Conservation (phyloP, 1,140 invertebrate genomes). For the Nasonia vitripennis region DNA sequence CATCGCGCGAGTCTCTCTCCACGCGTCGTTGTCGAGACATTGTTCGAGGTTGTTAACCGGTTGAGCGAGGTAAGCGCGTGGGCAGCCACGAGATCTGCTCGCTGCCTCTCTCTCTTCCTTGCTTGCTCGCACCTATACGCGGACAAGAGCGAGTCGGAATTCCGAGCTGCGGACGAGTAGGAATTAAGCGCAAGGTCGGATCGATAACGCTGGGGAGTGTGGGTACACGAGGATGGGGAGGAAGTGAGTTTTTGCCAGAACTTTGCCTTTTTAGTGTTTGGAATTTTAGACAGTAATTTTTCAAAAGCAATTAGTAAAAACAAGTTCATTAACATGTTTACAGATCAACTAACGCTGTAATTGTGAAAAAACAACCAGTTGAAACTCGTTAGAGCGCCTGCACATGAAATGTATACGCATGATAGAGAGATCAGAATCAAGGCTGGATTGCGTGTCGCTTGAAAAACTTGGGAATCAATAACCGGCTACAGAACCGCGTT, state of each 20-base stretch:
- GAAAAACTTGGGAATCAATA: background rate
- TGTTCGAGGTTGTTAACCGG: background rate
- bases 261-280: background rate
- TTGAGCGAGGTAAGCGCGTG: background rate
- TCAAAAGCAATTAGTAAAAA: no score
- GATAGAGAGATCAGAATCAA: no score
- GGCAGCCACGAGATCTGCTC: background rate
- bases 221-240: background rate
- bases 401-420: no score
- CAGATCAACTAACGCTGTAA: no score
- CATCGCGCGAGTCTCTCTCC: background rate
- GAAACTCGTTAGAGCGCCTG: no score
- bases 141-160: background rate
- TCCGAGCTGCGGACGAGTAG: background rate
- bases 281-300: no score
- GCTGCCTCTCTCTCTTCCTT: background rate
- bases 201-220: conserved; percentile 26
- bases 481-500: background rate
- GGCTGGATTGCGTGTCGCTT: no score
- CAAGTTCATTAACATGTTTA: no score
- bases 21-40: background rate
- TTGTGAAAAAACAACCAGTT: no score
- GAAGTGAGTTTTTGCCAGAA: background rate
- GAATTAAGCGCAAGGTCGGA: conserved; percentile 35
- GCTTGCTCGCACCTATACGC: background rate